These are phyloP conservation scores for Antrozous pallidus DNA, from an alignment of 2,797 vertebrate species.

Conservation along the genomic window DNA sequence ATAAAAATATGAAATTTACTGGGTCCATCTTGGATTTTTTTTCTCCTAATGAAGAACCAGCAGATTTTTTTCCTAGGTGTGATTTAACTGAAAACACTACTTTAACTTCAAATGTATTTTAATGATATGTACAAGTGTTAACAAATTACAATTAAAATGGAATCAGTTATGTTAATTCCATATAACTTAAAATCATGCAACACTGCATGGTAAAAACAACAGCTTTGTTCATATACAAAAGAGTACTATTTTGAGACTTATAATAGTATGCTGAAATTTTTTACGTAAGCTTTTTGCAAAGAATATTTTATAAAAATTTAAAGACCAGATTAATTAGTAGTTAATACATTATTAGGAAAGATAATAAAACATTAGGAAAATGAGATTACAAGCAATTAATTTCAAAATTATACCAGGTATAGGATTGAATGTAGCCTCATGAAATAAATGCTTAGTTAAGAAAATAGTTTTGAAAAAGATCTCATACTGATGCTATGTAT, in stretches of 20 bases:
- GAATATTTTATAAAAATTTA: slow-evolving; percentile 79
- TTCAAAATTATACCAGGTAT: slow-evolving; percentile 80
- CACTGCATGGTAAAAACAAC: slow-evolving; percentile 79
- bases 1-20: neutral
- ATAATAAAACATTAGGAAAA: slow-evolving; percentile 79
- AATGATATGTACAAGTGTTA: slow-evolving; percentile 85
- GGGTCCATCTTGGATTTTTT: neutral
- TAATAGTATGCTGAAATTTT: slow-evolving; percentile 66
- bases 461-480: slow-evolving; percentile 85
- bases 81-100: slow-evolving; percentile 84
- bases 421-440: slow-evolving; percentile 73
- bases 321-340: slow-evolving; percentile 71
- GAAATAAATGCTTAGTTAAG: slow-evolving; percentile 79
- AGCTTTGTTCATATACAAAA: slow-evolving; percentile 80
- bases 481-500: slow-evolving; percentile 76
- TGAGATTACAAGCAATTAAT: slow-evolving; percentile 74
- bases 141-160: slow-evolving; percentile 83
- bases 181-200: slow-evolving; percentile 81
- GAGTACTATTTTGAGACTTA: slow-evolving; percentile 67
- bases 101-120: slow-evolving; percentile 84
- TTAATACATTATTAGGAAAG: slow-evolving; percentile 80
- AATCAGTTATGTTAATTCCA: slow-evolving; percentile 81
- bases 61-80: slow-evolving; percentile 73
- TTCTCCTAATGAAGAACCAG: slow-evolving; percentile 60
- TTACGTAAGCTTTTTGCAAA: slow-evolving; percentile 72